Base-by-base conservation (phyloP, 1,140 invertebrate species). In the Sarcophaga peregrina region DNA sequence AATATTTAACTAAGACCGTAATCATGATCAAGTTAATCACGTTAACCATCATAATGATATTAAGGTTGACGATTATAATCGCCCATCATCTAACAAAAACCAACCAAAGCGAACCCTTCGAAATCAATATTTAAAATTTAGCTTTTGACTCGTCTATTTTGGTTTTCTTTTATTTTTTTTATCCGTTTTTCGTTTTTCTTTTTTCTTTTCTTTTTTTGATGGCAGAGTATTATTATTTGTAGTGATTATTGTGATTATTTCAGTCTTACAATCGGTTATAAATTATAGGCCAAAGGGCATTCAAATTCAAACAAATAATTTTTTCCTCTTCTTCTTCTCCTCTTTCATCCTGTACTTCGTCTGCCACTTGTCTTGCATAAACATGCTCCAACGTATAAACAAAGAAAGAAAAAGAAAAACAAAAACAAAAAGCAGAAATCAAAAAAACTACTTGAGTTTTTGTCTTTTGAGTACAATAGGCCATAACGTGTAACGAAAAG, bases 241-340 rank as follows among this genome's bases (percentile, higher is more conserved):
- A 2, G n/a, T 58, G 54, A 58, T 58, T 37, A 58, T 58, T 58
- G 54, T 58, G 54, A 58, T 58, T 58, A 68, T 68, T 68, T 68
- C 6, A 68, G 20, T 68, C 62, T 68, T 68, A 68, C 62, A 68
- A 68, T 68, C 62, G 62, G 62, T 68, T 68, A 68, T 68, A 68
- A 68, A 25, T 68, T 68, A 68, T 68, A 68, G 20, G 62, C 62
- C 62, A 68, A 68, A 68, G 62, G 62, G 62, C 62, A 68, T 68
- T 68, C 62, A 68, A 68, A 68, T 68, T 68, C 62, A 68, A 68
- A 68, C 54, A 68, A 20, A 20, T n/a, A 68, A 68, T 25, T 25
- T 68, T 37, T 37, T 37, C n/a, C n/a, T 37, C 4, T 4, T 37
- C 25, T 37, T 37, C 25, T 37, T 37, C 25, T 37, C 4, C 25